Percentiles rank a stretch among this genome's conserved stretches.
Conservation (phyloP, 2,888 invertebrate species). For the Drosophila mimetica region DNA sequence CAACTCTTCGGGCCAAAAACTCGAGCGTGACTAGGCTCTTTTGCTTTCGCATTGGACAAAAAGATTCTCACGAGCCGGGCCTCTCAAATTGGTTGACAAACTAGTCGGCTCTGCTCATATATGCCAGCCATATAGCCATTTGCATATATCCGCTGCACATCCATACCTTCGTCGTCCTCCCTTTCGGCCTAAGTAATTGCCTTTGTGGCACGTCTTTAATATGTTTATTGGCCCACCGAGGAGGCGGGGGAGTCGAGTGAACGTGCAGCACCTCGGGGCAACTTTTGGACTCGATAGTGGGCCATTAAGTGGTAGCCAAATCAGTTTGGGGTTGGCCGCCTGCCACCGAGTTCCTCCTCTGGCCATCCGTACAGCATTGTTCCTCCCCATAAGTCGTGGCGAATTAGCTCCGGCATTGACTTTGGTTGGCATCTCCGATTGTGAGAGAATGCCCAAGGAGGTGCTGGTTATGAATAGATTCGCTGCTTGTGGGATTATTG, state of each 20-base stretch:
- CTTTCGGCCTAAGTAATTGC: conserved; percentile 61
- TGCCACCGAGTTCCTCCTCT: conserved; percentile 41
- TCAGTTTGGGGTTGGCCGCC: conserved; percentile 42
- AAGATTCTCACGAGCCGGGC: conserved; percentile 75
- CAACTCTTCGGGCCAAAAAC: conserved; percentile 58
- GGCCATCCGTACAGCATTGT: no score
- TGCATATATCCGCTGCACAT: conserved; percentile 25
- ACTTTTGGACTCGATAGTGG: conserved; percentile 43
- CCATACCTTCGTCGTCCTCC: conserved; percentile 1
- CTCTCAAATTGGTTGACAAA: conserved; percentile 74
- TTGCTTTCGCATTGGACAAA: conserved; percentile 34
- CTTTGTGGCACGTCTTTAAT: conserved; percentile 62
- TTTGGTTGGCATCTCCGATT: conserved; percentile 60
- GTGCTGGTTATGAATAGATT: conserved; percentile 36
- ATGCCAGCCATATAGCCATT: conserved; percentile 31
- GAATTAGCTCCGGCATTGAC: conserved; percentile 41
- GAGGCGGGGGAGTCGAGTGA: conserved; percentile 29
- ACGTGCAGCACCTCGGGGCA: conserved; percentile 67
- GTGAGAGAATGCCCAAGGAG: conserved; percentile 59
- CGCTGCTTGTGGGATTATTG: conserved; percentile 11
- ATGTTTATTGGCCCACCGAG: conserved; percentile 58
- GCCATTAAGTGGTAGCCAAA: conserved; percentile 73
- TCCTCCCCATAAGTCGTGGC: conserved; percentile 21
- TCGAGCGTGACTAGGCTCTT: conserved; percentile 78
- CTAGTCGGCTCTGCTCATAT: conserved; percentile 62